Evolutionary conservation across 2,888 invertebrate genomes (phyloP), one percentile per base, ranked within the genome.

Genomic region (Steinernema hermaphroditum): DNA sequence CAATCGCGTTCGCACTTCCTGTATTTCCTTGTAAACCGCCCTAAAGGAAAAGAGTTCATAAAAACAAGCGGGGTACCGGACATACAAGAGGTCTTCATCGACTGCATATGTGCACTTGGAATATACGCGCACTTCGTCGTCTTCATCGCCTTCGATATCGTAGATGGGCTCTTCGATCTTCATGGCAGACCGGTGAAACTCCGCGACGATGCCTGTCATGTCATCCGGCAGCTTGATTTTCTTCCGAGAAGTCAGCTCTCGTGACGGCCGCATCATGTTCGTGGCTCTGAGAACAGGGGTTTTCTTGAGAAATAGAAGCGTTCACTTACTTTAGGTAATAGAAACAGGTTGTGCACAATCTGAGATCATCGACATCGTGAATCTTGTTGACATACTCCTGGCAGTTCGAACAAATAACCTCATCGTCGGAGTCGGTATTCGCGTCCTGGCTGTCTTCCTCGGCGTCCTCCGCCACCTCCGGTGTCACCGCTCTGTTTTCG

Each of bases 101-200:
- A 54, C 54, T 6, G 22, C 27, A 16, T 22, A 54, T 2, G 24
- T 54, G 54, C 54, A 54, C 54, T 54, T 22, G 8, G 54, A 24
- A 16, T 24, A 54, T 6, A 54, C 54, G 22, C 54, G 22, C n/a
- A 54, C 27, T 54, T 54, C 54, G 27, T 54, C 54, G 27, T 54
- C 54, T 14, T 54, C 54, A 16, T 54, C 54, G 9, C 54, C 54
- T 24, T 54, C 54, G 24, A 54, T 27, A 16, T 54, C 54, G 24
- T 27, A 54, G 6, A 22, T 54, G 22, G 54, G 54, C 19, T 54
- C 54, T 12, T 54, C 54, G 27, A 27, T 22, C 27, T 54, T 54
- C 24, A 2, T 22, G 22, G 54, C 54, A 27, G 14, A 22, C 6
- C 24, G 19, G 27, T 54, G 27, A 24, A 54, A 54, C 19, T 16